These are phyloP conservation scores for Hybos culiciformis DNA, from an alignment of 2,888 invertebrate species.

Conservation along the genomic window DNA sequence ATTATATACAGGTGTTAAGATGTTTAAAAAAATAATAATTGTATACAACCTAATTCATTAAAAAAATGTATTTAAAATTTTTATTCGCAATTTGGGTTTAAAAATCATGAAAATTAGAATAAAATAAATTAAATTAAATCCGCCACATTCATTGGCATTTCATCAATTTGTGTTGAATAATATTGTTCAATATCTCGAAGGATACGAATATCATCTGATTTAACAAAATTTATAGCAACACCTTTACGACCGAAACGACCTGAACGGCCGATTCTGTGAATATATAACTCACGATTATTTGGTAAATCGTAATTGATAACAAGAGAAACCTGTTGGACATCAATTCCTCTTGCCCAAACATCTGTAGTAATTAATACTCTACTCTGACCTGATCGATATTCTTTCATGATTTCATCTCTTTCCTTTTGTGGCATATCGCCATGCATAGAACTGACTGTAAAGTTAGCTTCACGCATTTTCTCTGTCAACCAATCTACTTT, in stretches of 20 bases:
- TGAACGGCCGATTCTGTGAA: constrained; percentile 54
- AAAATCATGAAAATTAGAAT: too few relatives aligned
- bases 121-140: neutral
- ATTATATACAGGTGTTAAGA: too few relatives aligned
- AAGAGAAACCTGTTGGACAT: constrained; percentile 97
- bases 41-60: too few relatives aligned
- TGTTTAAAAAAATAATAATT: too few relatives aligned
- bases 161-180: constrained; percentile 99
- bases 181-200: constrained; percentile 99
- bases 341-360: constrained; percentile 98
- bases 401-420: constrained; percentile 52
- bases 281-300: constrained; percentile 44
- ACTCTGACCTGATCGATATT: neutral
- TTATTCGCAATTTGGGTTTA: too few relatives aligned
- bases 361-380: constrained; percentile 96
- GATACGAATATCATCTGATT: constrained; percentile 98
- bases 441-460: constrained; percentile 98
- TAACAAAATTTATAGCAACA: constrained; percentile 99
- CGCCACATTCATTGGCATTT: constrained; percentile 44
- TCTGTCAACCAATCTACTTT: constrained; percentile 99
- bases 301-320: constrained; percentile 27
- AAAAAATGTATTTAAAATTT: too few relatives aligned
- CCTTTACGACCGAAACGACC: constrained; percentile 98
- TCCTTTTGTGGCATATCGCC: neutral
- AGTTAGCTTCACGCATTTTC: constrained; percentile 98